Percentiles rank a stretch among this genome's conserved stretches.
Conservation (phyloP, 2,797 vertebrate species). For the Gephyroberyx darwinii region DNA sequence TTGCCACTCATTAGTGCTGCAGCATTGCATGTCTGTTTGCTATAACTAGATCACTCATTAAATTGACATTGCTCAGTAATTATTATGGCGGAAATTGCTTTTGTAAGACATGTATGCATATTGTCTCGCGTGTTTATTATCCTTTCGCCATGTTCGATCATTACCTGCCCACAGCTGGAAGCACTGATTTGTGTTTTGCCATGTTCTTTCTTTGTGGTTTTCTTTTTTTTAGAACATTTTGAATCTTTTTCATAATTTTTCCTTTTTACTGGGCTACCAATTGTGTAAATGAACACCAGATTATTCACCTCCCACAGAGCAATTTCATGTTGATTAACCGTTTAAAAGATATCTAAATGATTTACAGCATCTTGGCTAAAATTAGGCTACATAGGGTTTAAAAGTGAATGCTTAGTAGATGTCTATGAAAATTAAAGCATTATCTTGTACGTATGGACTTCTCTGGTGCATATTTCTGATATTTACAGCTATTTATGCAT, state of each 20-base stretch:
- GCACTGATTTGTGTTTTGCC: too few relatives aligned
- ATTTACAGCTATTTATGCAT: too few relatives aligned
- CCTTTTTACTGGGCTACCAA: not conserved
- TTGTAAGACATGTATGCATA: not conserved
- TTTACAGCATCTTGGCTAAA: too few relatives aligned
- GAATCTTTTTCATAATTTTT: not conserved
- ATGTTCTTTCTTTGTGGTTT: not conserved
- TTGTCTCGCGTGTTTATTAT: not conserved
- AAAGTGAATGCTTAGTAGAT: too few relatives aligned
- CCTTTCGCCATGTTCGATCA: too few relatives aligned
- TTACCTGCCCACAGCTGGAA: too few relatives aligned
- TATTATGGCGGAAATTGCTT: not conserved
- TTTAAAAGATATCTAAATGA: too few relatives aligned
- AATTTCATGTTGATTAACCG: too few relatives aligned
- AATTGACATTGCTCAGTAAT: slow-evolving; percentile 10
- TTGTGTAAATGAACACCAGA: not conserved
- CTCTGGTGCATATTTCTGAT: too few relatives aligned
- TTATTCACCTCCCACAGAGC: not conserved
- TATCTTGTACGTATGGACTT: too few relatives aligned
- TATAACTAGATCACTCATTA: slow-evolving; percentile 15
- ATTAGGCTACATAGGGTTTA: too few relatives aligned
- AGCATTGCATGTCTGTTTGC: slow-evolving; percentile 10
- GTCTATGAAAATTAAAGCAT: too few relatives aligned
- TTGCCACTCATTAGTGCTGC: slow-evolving; percentile 17
- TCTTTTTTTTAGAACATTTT: not conserved